A percentile compares a stretch with the other conserved stretches of the same genome.
Evolutionary conservation across 2,113 vertebrate species (phyloP).

Genomic region (Chitala chitala): DNA sequence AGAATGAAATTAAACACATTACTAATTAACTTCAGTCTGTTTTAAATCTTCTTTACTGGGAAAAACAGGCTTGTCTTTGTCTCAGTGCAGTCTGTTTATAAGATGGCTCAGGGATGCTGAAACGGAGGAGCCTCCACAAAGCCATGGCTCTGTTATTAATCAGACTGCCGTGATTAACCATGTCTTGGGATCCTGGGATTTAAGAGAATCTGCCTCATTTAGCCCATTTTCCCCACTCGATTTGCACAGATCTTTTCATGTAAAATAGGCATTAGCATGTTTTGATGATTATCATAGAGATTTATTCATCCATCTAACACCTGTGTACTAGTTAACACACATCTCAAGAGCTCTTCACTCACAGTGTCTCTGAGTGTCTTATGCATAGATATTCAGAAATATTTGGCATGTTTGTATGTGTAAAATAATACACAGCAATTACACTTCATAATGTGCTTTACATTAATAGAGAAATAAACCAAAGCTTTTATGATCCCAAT

Average conservation of each 20-base stretch:
- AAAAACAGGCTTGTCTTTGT: background rate
- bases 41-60: background rate
- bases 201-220: background rate
- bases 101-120: background rate
- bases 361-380: background rate
- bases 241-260: background rate
- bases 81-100: background rate
- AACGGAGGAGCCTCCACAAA: too few relatives aligned
- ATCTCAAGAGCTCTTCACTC: background rate
- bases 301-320: slow-evolving; percentile 11
- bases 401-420: background rate
- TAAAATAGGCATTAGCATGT: background rate
- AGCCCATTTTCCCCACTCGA: background rate
- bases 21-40: background rate
- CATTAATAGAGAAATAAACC: background rate
- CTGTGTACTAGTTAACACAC: background rate
- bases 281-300: background rate
- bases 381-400: background rate
- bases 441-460: slow-evolving; percentile 7
- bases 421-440: background rate
- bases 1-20: slow-evolving; percentile 6
- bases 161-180: background rate
- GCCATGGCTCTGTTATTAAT: background rate
- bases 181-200: background rate
- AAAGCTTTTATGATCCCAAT: background rate